Evolutionary conservation across 2,113 vertebrate genomes (phyloP), one percentile per base, ranked within the genome.

Genomic region (Psilopsiagon aurifrons): DNA sequence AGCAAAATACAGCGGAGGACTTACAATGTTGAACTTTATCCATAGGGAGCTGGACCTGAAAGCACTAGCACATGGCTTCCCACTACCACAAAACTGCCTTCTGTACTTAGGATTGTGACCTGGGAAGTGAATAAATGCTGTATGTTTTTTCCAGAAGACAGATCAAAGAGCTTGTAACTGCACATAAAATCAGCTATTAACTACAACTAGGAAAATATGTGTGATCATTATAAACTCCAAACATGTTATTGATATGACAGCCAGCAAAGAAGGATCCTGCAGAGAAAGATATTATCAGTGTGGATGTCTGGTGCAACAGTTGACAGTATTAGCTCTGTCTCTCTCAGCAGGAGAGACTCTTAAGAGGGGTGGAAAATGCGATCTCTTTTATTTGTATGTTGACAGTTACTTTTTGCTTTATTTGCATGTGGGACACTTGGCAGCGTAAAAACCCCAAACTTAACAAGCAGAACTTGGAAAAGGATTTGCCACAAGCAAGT

Each of bases 401-500:
- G 87, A 28, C 69, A 9, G 77, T 73, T 81, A 5, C 71, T 63
- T 35, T 52, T 88, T 62, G 62, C 13, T 82, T 71, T 54, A 33
- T 92, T 94, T 88, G 63, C 64, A 3, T 10, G 35, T 46, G 67
- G 87, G 83, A 25, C 23, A 11, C 20, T 93, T 27, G 35, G 39
- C 68, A 43, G 88, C 49, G 17, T 37, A 2, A 27, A 51, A 62
- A 66, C 51, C 28, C 2, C 16, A 3, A 62, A 10, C 11, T 7
- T 24, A 54, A 68, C 13, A 4, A 69, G 57, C 44, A 52, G 70
- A 71, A 46, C 47, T 55, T 73, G 70, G 79, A 27, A 59, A 77
- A 93, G 79, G 87, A 88, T 93, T 90, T 94, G 91, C 94, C 66
- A 76, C 67, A 35, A 92, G 94, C 49, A 57, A 86, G 67, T 2